phyloP scores from a whole-genome alignment of 2,113 vertebrate species.

The Lipophrys pholis region DNA sequence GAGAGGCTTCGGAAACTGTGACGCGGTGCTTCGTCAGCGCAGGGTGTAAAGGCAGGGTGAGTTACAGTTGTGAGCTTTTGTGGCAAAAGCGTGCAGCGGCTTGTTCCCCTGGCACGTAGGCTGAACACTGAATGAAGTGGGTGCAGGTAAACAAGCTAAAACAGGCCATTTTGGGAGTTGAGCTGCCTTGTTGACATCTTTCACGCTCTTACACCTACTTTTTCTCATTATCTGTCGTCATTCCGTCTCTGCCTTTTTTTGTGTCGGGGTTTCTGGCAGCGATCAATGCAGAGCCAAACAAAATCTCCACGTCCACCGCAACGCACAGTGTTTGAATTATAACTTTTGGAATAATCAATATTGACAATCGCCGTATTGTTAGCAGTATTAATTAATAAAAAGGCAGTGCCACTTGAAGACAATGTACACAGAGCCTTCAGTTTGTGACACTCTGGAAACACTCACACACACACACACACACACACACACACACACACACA shows the following conservation, averaged over 20 bases:
- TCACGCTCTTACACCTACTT: conserved; percentile 43
- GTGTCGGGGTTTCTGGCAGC: neutral
- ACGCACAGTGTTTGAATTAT: no score
- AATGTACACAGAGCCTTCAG: no score
- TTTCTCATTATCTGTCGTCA: conserved; percentile 36
- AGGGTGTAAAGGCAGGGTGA: conserved; percentile 60
- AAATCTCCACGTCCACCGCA: no score
- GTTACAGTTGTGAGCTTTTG: conserved; percentile 59
- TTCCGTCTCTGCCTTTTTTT: neutral
- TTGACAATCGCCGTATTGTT: no score
- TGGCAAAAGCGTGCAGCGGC: conserved; percentile 68
- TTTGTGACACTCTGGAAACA: no score
- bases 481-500: no score
- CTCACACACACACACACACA: no score
- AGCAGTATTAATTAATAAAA: no score
- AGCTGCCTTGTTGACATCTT: conserved; percentile 53
- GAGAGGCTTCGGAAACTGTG: conserved; percentile 77
- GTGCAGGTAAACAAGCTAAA: conserved; percentile 74
- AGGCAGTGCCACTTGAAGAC: no score
- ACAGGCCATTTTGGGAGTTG: conserved; percentile 55
- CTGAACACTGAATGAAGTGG: conserved; percentile 67
- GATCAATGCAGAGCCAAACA: neutral
- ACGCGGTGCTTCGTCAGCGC: conserved; percentile 70
- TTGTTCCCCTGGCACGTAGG: conserved; percentile 59
- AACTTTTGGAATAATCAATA: no score